These are phyloP conservation scores for Rhynchonycteris naso DNA, from an alignment of 2,797 vertebrate species.

Conservation along the genomic window DNA sequence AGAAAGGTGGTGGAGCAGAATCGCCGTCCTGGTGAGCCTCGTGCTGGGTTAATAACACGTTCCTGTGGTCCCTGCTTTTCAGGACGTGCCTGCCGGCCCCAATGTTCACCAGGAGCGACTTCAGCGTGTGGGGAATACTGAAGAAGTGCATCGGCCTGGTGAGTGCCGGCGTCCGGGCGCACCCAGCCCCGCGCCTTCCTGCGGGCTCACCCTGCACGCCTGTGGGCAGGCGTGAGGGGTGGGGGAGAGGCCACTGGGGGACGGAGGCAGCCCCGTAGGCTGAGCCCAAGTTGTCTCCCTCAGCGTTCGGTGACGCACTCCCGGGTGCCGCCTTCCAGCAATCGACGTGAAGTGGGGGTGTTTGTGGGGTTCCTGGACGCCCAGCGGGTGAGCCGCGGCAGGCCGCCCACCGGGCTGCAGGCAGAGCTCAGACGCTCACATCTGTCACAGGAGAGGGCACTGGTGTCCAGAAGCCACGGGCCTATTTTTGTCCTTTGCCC, in stretches of 20 bases:
- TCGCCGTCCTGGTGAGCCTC: fast-evolving
- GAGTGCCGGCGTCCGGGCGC: background rate
- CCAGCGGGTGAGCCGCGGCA: no score
- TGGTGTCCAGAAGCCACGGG: background rate
- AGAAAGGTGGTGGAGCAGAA: background rate
- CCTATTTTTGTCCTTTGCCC: background rate
- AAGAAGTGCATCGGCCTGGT: slow-evolving; percentile 98
- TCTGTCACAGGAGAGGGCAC: background rate
- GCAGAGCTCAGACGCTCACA: background rate
- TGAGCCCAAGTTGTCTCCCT: no score
- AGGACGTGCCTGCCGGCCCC: slow-evolving; percentile 93
- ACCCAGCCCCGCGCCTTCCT: background rate
- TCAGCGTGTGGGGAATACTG: slow-evolving; percentile 97
- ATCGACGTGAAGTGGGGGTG: background rate
- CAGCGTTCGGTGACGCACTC: no score
- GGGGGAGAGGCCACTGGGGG: background rate
- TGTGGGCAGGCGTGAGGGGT: fast-evolving
- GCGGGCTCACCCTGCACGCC: background rate
- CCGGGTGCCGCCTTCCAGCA: background rate
- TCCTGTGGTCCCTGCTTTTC: background rate
- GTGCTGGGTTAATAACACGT: no score
- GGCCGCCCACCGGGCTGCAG: background rate
- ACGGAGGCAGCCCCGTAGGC: background rate
- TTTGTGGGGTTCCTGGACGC: background rate
- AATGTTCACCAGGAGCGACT: slow-evolving; percentile 95